Evolutionary conservation across 2,888 invertebrate species (phyloP).

Genomic region (Onchidella celtica): DNA sequence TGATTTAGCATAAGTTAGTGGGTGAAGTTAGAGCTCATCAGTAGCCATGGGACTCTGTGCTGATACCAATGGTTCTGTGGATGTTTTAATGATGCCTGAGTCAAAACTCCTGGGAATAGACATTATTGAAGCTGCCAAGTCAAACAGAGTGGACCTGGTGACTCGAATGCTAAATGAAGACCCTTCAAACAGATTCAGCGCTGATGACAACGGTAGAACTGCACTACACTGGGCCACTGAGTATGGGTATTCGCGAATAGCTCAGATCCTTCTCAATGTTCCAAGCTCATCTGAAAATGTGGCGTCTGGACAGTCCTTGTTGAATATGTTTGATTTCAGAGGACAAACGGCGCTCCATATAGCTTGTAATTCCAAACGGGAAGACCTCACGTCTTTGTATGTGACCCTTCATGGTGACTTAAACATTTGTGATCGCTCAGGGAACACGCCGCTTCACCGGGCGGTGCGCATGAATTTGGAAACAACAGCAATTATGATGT

Average conservation of each 20-base stretch:
- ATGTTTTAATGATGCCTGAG: background rate
- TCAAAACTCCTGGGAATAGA: constrained; percentile 20
- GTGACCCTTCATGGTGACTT: constrained; percentile 64
- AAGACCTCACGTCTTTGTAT: constrained; percentile 66
- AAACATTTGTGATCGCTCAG: constrained; percentile 61
- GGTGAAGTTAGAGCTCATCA: too few relatives aligned
- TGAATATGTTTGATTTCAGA: constrained; percentile 65
- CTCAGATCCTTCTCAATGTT: constrained; percentile 62
- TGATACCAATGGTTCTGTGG: background rate
- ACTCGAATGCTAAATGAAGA: constrained; percentile 57
- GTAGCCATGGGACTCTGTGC: constrained; percentile 54
- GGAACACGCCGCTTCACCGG: constrained; percentile 69
- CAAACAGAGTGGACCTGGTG: constrained; percentile 66
- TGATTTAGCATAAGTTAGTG: too few relatives aligned
- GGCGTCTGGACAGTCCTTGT: background rate
- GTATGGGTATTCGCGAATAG: constrained; percentile 65
- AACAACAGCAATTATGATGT: constrained; percentile 65
- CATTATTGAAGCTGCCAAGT: constrained; percentile 67
- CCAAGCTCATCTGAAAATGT: background rate
- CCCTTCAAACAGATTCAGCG: constrained; percentile 49
- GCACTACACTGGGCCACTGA: constrained; percentile 74
- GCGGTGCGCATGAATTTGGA: constrained; percentile 71
- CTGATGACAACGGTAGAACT: constrained; percentile 63
- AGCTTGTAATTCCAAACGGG: constrained; percentile 69
- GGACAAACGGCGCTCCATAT: constrained; percentile 70